phyloP scores from a whole-genome alignment of 2,888 invertebrate species.

The Leptinotarsa rubiginosa region DNA sequence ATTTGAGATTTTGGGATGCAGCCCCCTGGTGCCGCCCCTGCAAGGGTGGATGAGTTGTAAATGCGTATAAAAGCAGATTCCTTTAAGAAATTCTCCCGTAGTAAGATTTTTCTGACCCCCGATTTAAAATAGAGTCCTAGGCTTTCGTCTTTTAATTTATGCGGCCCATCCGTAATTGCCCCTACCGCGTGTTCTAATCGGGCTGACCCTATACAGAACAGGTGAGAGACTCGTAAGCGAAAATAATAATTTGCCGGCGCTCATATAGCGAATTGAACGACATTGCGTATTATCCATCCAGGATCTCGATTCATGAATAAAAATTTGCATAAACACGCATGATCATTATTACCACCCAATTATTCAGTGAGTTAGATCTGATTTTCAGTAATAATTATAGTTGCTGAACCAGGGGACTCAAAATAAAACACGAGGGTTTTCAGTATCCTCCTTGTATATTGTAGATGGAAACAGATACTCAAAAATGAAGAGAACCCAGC shows the following conservation, averaged over 20 bases:
- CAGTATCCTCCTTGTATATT: too few relatives aligned
- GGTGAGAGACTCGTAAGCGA: conserved; percentile 11
- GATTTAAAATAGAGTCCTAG: too few relatives aligned
- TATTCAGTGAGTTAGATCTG: conserved; percentile 12
- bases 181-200: background rate
- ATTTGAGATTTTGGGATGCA: too few relatives aligned
- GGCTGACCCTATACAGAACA: conserved; percentile 9
- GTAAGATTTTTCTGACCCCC: too few relatives aligned
- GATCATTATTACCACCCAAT: conserved; percentile 32
- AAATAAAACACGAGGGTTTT: too few relatives aligned
- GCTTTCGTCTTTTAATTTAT: background rate
- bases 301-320: conserved; percentile 36
- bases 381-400: background rate
- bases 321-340: conserved; percentile 39
- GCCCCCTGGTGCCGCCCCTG: too few relatives aligned
- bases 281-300: conserved; percentile 22
- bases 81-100: too few relatives aligned
- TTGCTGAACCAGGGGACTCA: too few relatives aligned
- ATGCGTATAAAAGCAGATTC: too few relatives aligned
- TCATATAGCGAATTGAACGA: conserved; percentile 16
- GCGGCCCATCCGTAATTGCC: background rate
- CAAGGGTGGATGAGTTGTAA: too few relatives aligned
- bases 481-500: too few relatives aligned
- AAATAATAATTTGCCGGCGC: conserved; percentile 13
- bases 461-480: too few relatives aligned